Conservation (phyloP, 2,888 invertebrate genomes). For the Ptychoptera contaminata region DNA sequence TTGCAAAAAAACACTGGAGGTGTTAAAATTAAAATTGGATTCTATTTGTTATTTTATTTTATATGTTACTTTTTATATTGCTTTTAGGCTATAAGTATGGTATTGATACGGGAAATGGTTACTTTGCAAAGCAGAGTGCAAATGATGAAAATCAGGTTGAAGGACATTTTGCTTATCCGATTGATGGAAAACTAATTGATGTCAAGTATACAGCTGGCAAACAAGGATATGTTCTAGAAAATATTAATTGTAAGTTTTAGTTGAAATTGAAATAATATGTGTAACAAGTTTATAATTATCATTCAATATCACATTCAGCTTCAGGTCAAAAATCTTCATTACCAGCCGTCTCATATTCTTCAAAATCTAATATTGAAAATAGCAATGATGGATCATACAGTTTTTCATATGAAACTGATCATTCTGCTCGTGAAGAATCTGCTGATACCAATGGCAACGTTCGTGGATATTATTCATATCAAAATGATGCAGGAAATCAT, state of each 20-base stretch:
- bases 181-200: constrained; percentile 16
- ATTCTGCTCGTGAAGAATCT: constrained; percentile 1
- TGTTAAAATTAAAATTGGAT: not conserved
- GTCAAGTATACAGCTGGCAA: constrained; percentile 22
- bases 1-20: constrained; percentile 27
- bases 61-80: not conserved
- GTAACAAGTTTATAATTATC: too few relatives aligned
- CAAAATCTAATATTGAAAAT: too few relatives aligned
- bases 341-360: too few relatives aligned
- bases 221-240: constrained; percentile 19
- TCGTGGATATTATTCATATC: constrained; percentile 38
- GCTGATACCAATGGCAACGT: not conserved
- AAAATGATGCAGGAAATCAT: constrained; percentile 56
- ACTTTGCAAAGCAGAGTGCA: constrained; percentile 21
- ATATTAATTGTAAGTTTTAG: not conserved
- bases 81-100: constrained; percentile 18
- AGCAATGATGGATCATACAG: not conserved
- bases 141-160: constrained; percentile 21
- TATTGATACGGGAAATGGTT: constrained; percentile 26
- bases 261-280: too few relatives aligned
- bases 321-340: too few relatives aligned
- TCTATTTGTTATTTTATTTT: too few relatives aligned
- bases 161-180: constrained; percentile 20
- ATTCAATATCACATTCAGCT: too few relatives aligned
- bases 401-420: constrained; percentile 7